phyloP scores from a whole-genome alignment of 2,113 vertebrate species.

The Pseudonaja textilis region DNA sequence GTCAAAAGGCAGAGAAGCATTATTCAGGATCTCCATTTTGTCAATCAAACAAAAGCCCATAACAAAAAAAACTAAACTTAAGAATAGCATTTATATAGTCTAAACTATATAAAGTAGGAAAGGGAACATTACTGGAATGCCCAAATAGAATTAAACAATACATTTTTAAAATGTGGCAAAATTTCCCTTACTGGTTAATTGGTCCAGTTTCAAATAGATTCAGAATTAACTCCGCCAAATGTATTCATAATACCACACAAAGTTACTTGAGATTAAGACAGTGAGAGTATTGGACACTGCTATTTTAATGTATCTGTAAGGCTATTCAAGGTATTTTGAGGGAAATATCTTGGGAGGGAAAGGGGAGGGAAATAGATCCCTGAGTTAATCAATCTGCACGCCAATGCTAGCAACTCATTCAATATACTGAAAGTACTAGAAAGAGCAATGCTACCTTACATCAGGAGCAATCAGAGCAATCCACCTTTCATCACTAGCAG shows the following conservation, averaged over 20 bases:
- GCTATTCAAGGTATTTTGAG: conserved; percentile 52
- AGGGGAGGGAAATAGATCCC: conserved; percentile 54
- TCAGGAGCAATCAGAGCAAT: background rate
- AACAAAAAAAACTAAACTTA: conserved; percentile 5
- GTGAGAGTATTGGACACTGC: conserved; percentile 8
- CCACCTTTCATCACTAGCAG: background rate
- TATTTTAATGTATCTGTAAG: conserved; percentile 15
- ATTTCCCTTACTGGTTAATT: background rate
- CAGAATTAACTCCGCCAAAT: conserved; percentile 6
- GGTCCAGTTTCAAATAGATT: background rate
- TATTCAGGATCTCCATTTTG: background rate
- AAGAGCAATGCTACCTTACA: background rate
- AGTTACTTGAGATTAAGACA: background rate
- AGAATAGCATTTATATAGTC: conserved; percentile 22
- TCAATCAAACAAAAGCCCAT: background rate
- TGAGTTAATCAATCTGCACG: conserved; percentile 57
- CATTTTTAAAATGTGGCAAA: conserved; percentile 13
- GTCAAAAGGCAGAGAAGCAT: background rate
- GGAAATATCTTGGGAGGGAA: conserved; percentile 18
- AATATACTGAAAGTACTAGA: background rate
- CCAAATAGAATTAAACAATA: conserved; percentile 6
- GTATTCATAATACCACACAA: conserved; percentile 3
- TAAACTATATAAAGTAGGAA: background rate
- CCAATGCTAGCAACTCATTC: conserved; percentile 30
- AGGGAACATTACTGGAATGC: background rate